These are phyloP conservation scores for Resseliella maxima DNA, from an alignment of 2,888 invertebrate species.

Conservation along the genomic window DNA sequence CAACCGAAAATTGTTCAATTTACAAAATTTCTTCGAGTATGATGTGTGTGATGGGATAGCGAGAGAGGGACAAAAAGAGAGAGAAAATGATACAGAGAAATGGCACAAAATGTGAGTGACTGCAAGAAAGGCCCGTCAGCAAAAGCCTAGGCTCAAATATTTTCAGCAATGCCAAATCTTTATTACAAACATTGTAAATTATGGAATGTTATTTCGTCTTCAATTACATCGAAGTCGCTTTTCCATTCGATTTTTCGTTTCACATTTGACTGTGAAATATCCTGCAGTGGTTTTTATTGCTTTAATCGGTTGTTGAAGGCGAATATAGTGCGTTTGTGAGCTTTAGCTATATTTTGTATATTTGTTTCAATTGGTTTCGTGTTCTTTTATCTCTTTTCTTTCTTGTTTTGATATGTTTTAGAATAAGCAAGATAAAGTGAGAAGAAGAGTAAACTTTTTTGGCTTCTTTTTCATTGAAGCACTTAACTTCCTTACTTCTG, in stretches of 20 bases:
- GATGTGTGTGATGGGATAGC: not conserved
- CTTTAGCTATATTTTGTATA: not conserved
- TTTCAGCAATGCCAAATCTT: not conserved
- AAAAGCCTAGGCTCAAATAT: not conserved
- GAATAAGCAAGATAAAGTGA: not conserved
- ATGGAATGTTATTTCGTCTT: slow-evolving; percentile 25
- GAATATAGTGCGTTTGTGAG: slow-evolving; percentile 20
- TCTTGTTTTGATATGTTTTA: not conserved
- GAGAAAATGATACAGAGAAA: not conserved
- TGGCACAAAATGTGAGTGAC: not conserved
- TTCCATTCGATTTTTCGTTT: not conserved
- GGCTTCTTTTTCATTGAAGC: not conserved
- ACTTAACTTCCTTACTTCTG: slow-evolving; percentile 29
- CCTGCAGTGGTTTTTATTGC: slow-evolving; percentile 22
- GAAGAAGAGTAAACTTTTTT: not conserved
- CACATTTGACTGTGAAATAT: not conserved
- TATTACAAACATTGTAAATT: slow-evolving; percentile 24
- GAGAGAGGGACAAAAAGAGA: not conserved
- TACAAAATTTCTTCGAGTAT: not conserved
- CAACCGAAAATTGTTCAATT: slow-evolving; percentile 37
- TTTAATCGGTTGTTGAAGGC: slow-evolving; percentile 14
- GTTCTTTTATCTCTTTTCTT: not conserved
- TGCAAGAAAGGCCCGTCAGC: not conserved
- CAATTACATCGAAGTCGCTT: slow-evolving; percentile 24
- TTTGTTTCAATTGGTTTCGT: slow-evolving; percentile 34